Evolutionary conservation across 2,113 vertebrate species (phyloP), one percentile per base, ranked within the genome.

Genomic region (Psilopsiagon aurifrons): DNA sequence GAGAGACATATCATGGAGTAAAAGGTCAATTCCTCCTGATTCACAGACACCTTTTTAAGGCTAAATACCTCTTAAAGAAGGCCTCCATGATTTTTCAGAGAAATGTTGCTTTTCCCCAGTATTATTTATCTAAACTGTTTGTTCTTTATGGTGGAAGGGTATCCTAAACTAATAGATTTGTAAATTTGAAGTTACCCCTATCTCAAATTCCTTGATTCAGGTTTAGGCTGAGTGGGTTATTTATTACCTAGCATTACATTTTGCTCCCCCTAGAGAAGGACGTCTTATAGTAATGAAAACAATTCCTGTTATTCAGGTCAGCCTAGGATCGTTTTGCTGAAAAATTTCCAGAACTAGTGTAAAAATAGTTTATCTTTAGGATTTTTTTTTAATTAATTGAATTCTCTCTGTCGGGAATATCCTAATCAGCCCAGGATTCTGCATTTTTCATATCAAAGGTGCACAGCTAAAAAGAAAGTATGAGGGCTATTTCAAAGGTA

Each of bases 401-500:
- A 66, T 37, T 86, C 8, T 70, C 81, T 80, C 64, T 94, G 90
- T 82, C 66, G 66, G 41, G 11, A 88, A 46, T 39, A 66, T 63
- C 55, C 55, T 82, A 39, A 90, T 71, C 73, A 84, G 70, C 27
- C 17, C 33, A 84, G 51, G 41, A 73, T 73, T 84, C 28, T 64
- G 14, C 43, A 62, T 78, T 91, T 87, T 93, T 31, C 17, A 19
- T 84, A 94, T 92, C 41, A 86, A 76, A 95, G 57, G 27, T 78
- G 5, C 8, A 62, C 24, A 44, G 24, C 41, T 88, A 24, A 73
- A 93, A 63, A 63, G 41, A n/a, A 90, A 85, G 43, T 57, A 67
- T 79, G 62, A 75, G 49, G 46, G 54, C 67, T 93, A 68, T 44
- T 96, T 95, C 62, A 84, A 76, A 76, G 85, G 51, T 73, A 82